phyloP scores from a whole-genome alignment of 2,113 vertebrate species.

The Smithornis capensis region DNA sequence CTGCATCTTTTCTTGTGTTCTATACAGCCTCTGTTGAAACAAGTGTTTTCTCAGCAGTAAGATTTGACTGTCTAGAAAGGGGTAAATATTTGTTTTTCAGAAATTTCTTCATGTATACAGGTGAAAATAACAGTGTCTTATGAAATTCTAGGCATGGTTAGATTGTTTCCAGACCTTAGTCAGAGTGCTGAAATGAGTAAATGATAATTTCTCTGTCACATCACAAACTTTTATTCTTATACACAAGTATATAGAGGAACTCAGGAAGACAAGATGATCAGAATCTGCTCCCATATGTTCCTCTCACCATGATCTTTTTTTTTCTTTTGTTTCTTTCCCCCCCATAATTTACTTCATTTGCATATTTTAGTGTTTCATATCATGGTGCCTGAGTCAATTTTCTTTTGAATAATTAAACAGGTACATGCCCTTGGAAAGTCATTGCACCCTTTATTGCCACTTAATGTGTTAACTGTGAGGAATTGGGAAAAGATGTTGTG shows the following conservation, averaged over 20 bases:
- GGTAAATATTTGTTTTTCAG: slow-evolving; percentile 41
- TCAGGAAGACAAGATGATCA: neutral
- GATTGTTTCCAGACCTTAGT: slow-evolving; percentile 23
- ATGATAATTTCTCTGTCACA: slow-evolving; percentile 24
- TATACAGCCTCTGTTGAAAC: neutral
- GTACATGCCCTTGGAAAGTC: slow-evolving; percentile 68
- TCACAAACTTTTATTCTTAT: neutral
- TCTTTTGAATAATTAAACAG: slow-evolving; percentile 68
- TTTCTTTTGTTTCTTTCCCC: slow-evolving; percentile 41
- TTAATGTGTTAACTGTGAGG: slow-evolving; percentile 49
- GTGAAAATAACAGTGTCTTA: slow-evolving; percentile 42
- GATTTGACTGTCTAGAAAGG: slow-evolving; percentile 33
- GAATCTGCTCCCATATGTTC: neutral
- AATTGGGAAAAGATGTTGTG: slow-evolving; percentile 21
- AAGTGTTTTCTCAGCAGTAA: slow-evolving; percentile 18
- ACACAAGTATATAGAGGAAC: neutral
- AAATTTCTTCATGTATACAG: slow-evolving; percentile 13
- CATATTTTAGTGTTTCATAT: slow-evolving; percentile 64
- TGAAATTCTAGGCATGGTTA: slow-evolving; percentile 19
- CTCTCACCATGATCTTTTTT: neutral
- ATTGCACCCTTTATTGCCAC: slow-evolving; percentile 60
- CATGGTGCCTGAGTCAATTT: slow-evolving; percentile 66
- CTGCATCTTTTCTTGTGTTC: neutral
- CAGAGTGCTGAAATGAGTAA: slow-evolving; percentile 10
- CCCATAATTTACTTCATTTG: slow-evolving; percentile 63